Evolutionary conservation across 2,797 vertebrate genomes (phyloP).

Genomic region (Huso huso): DNA sequence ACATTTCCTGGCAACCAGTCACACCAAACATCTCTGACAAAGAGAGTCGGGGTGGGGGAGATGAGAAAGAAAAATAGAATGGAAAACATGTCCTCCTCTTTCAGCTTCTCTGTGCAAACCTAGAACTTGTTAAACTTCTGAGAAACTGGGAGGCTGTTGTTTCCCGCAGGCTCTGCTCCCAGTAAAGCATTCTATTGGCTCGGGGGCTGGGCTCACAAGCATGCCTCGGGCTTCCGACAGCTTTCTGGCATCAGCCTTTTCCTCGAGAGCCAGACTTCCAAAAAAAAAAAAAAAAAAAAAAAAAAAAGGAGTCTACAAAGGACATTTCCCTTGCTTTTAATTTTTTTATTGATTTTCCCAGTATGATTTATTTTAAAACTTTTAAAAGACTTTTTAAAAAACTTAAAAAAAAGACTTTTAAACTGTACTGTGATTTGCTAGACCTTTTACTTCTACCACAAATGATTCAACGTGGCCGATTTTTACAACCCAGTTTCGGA

Average conservation of each 20-base stretch:
- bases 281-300: no score
- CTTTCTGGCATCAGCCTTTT: conserved; percentile 31
- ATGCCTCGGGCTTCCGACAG: conserved; percentile 21
- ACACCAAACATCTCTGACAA: conserved; percentile 40
- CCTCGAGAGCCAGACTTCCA: conserved; percentile 38
- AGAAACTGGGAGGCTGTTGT: conserved; percentile 24
- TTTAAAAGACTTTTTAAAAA: conserved; percentile 19
- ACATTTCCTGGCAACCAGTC: conserved; percentile 61
- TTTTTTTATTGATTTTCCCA: no score
- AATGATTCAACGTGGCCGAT: no score
- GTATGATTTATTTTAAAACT: no score
- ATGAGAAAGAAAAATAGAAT: conserved; percentile 32
- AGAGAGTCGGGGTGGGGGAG: conserved; percentile 31
- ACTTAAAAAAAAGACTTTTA: no score
- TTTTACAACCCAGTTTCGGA: no score
- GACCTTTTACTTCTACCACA: no score
- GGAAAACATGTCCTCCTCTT: conserved; percentile 53
- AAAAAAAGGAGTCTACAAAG: no score
- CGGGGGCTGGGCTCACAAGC: conserved; percentile 22
- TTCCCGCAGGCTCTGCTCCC: conserved; percentile 29
- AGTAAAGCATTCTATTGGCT: conserved; percentile 23
- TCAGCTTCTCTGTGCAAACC: conserved; percentile 43
- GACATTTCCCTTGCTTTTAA: no score
- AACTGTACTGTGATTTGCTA: no score
- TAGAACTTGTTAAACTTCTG: conserved; percentile 32